Evolutionary conservation across 2,888 invertebrate genomes (phyloP), one percentile per base, ranked within the genome.

Genomic region (Liodrosophila aerea): DNA sequence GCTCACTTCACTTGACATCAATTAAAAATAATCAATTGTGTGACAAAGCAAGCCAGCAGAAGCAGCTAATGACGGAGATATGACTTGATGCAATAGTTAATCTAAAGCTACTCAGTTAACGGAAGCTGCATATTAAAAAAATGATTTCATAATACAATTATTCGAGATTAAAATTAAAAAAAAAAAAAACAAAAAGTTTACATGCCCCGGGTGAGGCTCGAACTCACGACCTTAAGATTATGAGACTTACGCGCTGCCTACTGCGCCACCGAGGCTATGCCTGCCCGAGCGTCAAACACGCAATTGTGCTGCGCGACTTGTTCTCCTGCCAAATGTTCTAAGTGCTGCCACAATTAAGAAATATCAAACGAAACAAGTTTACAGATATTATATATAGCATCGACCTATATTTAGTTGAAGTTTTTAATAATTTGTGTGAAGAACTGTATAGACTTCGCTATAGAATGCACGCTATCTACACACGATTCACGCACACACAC

Each of bases 211-310:
- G 88, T 88, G 88, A 88, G 88, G 88, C 87, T 88, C 83, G 88
- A 88, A 88, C 88, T 88, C 88, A 88, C 87, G 85, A 89, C 89
- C 89, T 89, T 89, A 89, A 89, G 89, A 89, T 89, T 89, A 89
- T 89, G 89, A 89, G 89, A 89, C 89, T 89, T 88, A 89, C 89
- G 89, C 89, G 89, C 89, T 89, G 86, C 89, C 89, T 81, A 89
- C 89, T 89, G 89, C 89, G 89, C 89, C 88, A 89, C 86, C 89
- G 89, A 89, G 89, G 89, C 89, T 73, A 73, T 83, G 66, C 7
- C 3, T 18, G 15, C 1, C n/a, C 0, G 18, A 45, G 50, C 60
- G 56, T 2, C 73, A 59, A 52, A 61, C 60, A 34, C 56, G 16
- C 45, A 71, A 36, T 68, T 69, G 49, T 73, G 51, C 47, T 64